These are phyloP conservation scores for Cirrhinus mrigala DNA, from an alignment of 2,797 vertebrate genomes.

Conservation along the genomic window DNA sequence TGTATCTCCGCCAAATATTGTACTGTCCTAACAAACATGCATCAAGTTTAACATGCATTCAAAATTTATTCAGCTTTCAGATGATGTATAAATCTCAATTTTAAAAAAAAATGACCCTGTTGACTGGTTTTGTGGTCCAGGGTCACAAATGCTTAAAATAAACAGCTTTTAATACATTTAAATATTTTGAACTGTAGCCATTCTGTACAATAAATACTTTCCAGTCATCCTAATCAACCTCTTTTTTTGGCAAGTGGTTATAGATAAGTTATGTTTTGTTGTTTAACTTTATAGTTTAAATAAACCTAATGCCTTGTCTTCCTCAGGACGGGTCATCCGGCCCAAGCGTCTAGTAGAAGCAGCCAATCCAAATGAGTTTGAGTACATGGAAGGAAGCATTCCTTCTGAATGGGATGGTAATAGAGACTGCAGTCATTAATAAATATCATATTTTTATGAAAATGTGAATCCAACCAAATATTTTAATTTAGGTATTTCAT, in stretches of 20 bases:
- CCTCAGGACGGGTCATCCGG: conserved; percentile 82
- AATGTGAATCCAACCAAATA: not conserved
- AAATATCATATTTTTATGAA: not conserved
- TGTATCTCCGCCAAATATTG: no score
- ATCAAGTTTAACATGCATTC: no score
- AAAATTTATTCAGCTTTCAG: no score
- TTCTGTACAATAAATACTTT: not conserved
- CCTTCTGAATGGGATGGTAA: conserved; percentile 97
- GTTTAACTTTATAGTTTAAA: not conserved
- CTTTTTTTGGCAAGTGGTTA: not conserved
- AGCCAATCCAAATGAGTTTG: conserved; percentile 77
- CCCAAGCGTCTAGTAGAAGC: conserved; percentile 87
- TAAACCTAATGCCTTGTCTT: conserved; percentile 47
- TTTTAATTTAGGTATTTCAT: not conserved
- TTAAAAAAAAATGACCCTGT: no score
- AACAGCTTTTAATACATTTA: not conserved
- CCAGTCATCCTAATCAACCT: not conserved
- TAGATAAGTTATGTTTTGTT: not conserved
- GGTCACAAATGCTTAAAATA: not conserved
- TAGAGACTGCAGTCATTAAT: conserved; percentile 28
- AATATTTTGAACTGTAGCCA: not conserved
- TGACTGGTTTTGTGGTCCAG: no score
- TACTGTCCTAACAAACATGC: no score
- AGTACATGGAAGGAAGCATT: conserved; percentile 86
- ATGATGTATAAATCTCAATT: no score